These are phyloP conservation scores for Loxodonta africana DNA, from an alignment of 2,113 vertebrate genomes.

Conservation along the genomic window DNA sequence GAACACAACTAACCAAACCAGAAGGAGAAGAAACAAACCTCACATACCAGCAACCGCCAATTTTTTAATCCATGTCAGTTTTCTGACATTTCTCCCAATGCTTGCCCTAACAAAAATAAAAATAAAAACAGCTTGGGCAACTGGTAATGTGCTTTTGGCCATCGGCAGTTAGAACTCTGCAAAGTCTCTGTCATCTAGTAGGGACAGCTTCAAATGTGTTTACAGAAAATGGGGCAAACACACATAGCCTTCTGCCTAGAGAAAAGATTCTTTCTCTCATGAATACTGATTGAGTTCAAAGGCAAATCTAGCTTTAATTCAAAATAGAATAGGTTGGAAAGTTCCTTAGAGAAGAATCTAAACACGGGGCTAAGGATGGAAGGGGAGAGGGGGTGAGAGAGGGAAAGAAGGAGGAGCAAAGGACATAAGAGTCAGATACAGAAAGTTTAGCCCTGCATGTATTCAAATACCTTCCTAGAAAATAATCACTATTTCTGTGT, in stretches of 20 bases:
- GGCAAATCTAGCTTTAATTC: background rate
- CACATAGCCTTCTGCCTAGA: background rate
- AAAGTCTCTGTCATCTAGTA: background rate
- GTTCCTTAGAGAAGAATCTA: background rate
- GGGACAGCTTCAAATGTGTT: background rate
- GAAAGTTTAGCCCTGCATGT: background rate
- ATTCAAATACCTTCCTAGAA: background rate
- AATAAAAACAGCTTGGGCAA: background rate
- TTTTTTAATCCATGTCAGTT: background rate
- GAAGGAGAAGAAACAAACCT: background rate
- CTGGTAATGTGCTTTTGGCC: background rate
- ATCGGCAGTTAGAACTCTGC: background rate
- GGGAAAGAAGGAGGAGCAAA: background rate
- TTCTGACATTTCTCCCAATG: slow-evolving; percentile 11
- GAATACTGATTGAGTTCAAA: slow-evolving; percentile 60
- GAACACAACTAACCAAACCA: background rate
- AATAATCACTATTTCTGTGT: background rate
- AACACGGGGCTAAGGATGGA: background rate
- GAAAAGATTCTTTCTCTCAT: background rate
- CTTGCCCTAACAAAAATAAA: background rate
- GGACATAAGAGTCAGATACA: background rate
- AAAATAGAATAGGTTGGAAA: background rate
- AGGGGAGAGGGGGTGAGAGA: background rate
- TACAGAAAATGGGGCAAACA: background rate
- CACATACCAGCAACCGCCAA: background rate